Conservation (phyloP, 2,113 vertebrate genomes). For the Hippocampus zosterae region DNA sequence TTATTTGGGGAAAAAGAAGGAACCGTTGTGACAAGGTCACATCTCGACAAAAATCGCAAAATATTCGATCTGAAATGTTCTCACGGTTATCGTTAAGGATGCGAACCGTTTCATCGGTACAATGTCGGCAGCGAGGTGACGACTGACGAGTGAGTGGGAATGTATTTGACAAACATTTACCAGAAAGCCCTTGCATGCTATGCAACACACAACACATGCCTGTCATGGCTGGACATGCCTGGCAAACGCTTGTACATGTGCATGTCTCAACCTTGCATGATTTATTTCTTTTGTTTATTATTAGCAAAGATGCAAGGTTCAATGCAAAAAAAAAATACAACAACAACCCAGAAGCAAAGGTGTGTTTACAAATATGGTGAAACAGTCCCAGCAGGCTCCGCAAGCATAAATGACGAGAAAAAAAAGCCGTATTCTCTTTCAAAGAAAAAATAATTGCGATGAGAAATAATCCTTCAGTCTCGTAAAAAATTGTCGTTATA, state of each 20-base stretch:
- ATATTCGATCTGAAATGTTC: neutral
- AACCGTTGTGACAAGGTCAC: neutral
- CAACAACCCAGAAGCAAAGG: too few relatives aligned
- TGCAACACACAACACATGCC: conserved; percentile 21
- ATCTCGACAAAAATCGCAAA: neutral
- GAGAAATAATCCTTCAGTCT: too few relatives aligned
- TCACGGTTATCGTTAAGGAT: too few relatives aligned
- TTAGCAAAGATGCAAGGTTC: neutral
- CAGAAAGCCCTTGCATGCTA: neutral
- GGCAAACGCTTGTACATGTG: conserved; percentile 38
- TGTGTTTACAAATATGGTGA: neutral
- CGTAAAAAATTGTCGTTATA: too few relatives aligned
- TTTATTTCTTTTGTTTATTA: neutral
- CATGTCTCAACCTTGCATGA: conserved; percentile 16
- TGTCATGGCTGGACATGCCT: conserved; percentile 36
- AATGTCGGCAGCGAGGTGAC: conserved; percentile 4
- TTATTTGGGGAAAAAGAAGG: conserved; percentile 14
- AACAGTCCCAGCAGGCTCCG: neutral
- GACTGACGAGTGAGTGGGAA: neutral
- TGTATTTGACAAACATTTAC: neutral
- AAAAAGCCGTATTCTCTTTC: too few relatives aligned
- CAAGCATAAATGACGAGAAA: too few relatives aligned
- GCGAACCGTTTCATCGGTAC: neutral
- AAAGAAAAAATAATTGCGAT: too few relatives aligned
- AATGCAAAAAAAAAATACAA: neutral